A percentile compares a stretch with the other conserved stretches of the same genome.
These are phyloP conservation scores for Pangasius sanitwongsei DNA, from an alignment of 2,797 vertebrate genomes.

Conservation along the genomic window DNA sequence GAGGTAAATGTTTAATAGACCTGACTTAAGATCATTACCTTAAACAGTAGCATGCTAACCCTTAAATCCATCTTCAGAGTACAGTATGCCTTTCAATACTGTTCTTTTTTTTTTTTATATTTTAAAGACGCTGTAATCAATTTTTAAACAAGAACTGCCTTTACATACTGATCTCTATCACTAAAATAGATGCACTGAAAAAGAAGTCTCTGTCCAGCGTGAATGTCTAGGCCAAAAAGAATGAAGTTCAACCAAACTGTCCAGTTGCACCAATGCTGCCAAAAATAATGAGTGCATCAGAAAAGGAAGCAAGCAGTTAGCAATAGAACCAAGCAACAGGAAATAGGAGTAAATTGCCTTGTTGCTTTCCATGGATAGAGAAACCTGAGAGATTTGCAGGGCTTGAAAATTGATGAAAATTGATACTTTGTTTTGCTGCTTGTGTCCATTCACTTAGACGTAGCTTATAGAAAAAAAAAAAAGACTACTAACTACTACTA, in stretches of 20 bases:
- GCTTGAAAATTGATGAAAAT: background rate
- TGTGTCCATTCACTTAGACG: background rate
- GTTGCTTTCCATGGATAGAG: background rate
- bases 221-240: background rate
- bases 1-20: background rate
- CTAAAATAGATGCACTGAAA: background rate
- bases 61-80: conserved; percentile 3
- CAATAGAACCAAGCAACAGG: background rate
- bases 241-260: background rate
- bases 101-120: conserved; percentile 48
- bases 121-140: conserved; percentile 40
- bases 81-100: conserved; percentile 41
- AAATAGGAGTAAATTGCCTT: background rate
- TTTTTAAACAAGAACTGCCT: background rate
- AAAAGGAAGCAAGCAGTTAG: background rate
- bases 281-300: background rate
- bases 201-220: background rate
- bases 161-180: background rate
- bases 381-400: background rate
- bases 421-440: background rate
- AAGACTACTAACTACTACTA: background rate
- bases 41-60: conserved; percentile 15
- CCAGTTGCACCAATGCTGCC: background rate
- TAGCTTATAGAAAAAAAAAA: background rate
- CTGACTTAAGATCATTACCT: background rate